Evolutionary conservation across 2,888 invertebrate genomes (phyloP), one percentile per base, ranked within the genome.

Genomic region (Scaptomyza tumidula): DNA sequence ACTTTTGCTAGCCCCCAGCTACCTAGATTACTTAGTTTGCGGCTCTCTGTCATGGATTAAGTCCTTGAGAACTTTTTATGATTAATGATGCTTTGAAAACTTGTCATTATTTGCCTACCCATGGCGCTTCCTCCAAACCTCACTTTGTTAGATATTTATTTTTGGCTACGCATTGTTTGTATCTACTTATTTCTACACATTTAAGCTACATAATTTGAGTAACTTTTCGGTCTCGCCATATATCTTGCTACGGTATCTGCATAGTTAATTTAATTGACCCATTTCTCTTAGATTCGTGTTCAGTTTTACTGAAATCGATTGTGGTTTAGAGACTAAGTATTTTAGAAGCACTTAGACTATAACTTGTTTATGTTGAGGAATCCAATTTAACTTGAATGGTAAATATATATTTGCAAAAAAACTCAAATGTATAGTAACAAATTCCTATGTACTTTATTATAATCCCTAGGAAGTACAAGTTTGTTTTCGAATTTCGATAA

Each of bases 51-150:
- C 71, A 70, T 61, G 83, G 83, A 87, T 87, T 86, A 86, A 72
- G 83, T 79, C 71, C 75, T 77, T 71, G 58, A 59, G 64, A 86
- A 82, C 78, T 86, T 88, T 75, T 63, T 71, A 88, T 88, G 83
- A 83, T 84, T 84, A 84, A 83, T 83, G 83, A 86, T 62, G 77
- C 80, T 77, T 82, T 87, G 86, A 68, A 79, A 83, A 86, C 78
- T 78, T 77, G 78, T 80, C 80, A 70, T 70, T 80, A 73, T 62
- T 64, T 66, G 43, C 31, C 56, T 19, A 29, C 24, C 29, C 58
- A 0, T 14, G 41, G n/a, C 31, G 6, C 16, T 9, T 39, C 29
- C 35, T 29, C 6, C n/a, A 27, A 24, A 27, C 10, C 5, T 5
- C 14, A 13, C 11, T 50, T 19, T 24, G 19, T 14, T 39, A 11